Percentiles rank a stretch among this genome's conserved stretches.
Evolutionary conservation across 2,113 vertebrate genomes (phyloP).

Genomic region (Pomatostomus ruficeps): DNA sequence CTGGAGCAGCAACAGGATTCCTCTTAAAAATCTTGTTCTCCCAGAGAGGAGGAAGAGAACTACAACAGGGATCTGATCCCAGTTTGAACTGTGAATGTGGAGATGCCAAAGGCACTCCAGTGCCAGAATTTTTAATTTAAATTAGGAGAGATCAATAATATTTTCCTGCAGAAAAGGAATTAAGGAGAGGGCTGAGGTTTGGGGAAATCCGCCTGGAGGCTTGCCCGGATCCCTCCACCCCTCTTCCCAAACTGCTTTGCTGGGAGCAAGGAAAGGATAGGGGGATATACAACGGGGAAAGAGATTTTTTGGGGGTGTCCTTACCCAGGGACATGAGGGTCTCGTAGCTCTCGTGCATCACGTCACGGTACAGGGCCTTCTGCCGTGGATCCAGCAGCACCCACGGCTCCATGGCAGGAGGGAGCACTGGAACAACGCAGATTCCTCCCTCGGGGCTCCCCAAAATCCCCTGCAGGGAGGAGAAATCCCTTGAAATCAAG

Average conservation of each 20-base stretch:
- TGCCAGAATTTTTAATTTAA: not conserved
- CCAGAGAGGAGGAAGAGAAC: not conserved
- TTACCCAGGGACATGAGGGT: slow-evolving; percentile 26
- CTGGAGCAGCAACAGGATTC: not conserved
- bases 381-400: not conserved
- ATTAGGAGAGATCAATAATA: accelerated
- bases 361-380: not conserved
- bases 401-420: not conserved
- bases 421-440: accelerated
- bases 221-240: not conserved
- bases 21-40: not conserved
- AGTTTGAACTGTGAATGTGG: not conserved
- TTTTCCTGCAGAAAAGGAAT: not conserved
- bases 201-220: not conserved
- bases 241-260: no score
- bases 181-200: not conserved
- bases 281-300: not conserved
- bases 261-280: no score
- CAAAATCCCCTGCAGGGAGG: not conserved
- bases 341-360: slow-evolving; percentile 35
- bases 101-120: not conserved
- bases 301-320: not conserved
- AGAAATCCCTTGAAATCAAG: not conserved
- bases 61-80: not conserved
- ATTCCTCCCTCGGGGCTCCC: not conserved